phyloP scores from a whole-genome alignment of 2,888 invertebrate genomes.

The Arge pagana region DNA sequence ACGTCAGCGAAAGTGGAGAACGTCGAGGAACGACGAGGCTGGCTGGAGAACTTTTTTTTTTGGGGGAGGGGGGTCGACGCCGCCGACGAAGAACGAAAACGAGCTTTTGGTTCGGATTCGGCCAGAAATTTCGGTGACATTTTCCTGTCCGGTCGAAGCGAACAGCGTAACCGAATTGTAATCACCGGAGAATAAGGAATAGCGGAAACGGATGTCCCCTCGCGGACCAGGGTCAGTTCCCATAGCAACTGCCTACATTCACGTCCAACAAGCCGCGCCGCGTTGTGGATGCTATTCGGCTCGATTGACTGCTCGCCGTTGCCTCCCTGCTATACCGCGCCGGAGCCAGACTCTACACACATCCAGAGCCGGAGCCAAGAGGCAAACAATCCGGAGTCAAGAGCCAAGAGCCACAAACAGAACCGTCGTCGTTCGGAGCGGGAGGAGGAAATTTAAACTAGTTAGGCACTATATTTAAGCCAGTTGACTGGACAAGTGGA shows the following conservation, averaged over 20 bases:
- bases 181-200: slow-evolving; percentile 11
- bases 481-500: slow-evolving; percentile 24
- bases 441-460: slow-evolving; percentile 20
- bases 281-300: not conserved
- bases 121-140: too few species aligned
- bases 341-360: too few species aligned
- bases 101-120: too few species aligned
- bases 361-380: too few species aligned
- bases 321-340: not conserved
- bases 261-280: not conserved
- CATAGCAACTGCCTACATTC: slow-evolving; percentile 19
- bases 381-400: too few species aligned
- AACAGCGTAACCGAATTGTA: not conserved
- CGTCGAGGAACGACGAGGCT: not conserved
- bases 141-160: not conserved
- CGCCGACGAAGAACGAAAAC: too few species aligned
- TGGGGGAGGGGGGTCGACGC: too few species aligned
- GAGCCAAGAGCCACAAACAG: too few species aligned
- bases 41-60: too few species aligned
- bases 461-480: slow-evolving; percentile 24
- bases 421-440: slow-evolving; percentile 4
- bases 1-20: not conserved
- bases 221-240: slow-evolving; percentile 15
- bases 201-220: slow-evolving; percentile 20
- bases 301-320: not conserved